These are phyloP conservation scores for Actias luna DNA, from an alignment of 2,888 invertebrate genomes.

Conservation along the genomic window DNA sequence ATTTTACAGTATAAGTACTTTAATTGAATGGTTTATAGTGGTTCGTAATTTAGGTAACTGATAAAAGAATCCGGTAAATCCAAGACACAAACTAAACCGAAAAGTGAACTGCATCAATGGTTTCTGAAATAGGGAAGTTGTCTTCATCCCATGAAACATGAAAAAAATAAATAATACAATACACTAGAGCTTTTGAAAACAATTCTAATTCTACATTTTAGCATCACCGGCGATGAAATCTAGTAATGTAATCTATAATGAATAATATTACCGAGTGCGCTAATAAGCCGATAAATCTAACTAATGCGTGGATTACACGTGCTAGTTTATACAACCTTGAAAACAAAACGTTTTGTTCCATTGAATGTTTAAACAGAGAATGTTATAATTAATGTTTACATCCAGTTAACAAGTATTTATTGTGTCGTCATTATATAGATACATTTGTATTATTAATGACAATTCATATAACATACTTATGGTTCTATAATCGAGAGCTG, in stretches of 20 bases:
- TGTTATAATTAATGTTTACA: background rate
- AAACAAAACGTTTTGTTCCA: background rate
- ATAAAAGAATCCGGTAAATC: too few species aligned
- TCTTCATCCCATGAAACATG: too few species aligned
- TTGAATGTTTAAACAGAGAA: constrained; percentile 2
- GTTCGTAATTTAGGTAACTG: too few species aligned
- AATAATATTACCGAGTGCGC: background rate
- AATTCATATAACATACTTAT: too few species aligned
- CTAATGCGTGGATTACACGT: constrained; percentile 1
- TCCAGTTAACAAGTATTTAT: background rate
- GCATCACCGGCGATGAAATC: background rate
- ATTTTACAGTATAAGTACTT: too few species aligned
- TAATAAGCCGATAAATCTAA: constrained; percentile 1
- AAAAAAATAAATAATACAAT: too few species aligned
- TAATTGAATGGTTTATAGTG: too few species aligned
- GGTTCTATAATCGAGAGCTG: too few species aligned
- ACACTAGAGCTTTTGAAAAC: background rate
- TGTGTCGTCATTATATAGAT: background rate
- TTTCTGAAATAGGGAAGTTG: too few species aligned
- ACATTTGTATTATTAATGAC: background rate
- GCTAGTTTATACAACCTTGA: constrained; percentile 3
- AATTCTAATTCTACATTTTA: background rate
- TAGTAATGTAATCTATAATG: background rate
- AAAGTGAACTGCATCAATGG: too few species aligned
- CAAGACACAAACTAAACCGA: too few species aligned